Evolutionary conservation across 64 coral and sea anemone genomes (phyloP).

Genomic region (Platygyra sinensis): DNA sequence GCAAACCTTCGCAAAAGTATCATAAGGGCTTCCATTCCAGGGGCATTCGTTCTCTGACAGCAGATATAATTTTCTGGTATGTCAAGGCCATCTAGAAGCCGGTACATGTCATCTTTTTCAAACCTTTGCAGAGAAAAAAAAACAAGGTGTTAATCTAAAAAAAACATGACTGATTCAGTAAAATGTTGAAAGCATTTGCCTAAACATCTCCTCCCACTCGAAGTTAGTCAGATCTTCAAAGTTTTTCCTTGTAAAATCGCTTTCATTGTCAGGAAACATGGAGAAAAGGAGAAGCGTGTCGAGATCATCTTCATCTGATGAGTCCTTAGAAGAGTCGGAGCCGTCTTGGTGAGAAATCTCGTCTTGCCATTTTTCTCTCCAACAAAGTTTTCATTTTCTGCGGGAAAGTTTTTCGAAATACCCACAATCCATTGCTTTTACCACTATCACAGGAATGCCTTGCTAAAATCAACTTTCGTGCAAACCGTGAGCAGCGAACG

Average conservation of each 20-base stretch:
- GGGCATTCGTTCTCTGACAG: no score
- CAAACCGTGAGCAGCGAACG: background rate
- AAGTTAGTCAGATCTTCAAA: no score
- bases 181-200: constrained; percentile 23
- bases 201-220: constrained; percentile 42
- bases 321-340: constrained; percentile 46
- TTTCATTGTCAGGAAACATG: no score
- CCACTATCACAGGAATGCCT: constrained; percentile 36
- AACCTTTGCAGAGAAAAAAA: constrained; percentile 55
- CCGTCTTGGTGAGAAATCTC: constrained; percentile 44
- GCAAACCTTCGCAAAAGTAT: no score
- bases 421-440: constrained; percentile 50
- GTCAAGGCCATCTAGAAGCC: constrained; percentile 13
- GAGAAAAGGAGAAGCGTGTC: no score
- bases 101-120: constrained; percentile 25
- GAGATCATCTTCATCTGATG: constrained; percentile 45
- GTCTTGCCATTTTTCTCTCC: constrained; percentile 17
- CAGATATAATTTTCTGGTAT: no score
- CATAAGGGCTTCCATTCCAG: no score
- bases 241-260: no score
- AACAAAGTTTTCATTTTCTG: constrained; percentile 12
- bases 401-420: constrained; percentile 25
- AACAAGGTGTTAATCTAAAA: no score
- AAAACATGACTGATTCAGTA: no score
- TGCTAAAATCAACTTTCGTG: constrained; percentile 27